Conservation (phyloP, 2,113 vertebrate species). For the Siniperca knerii region DNA sequence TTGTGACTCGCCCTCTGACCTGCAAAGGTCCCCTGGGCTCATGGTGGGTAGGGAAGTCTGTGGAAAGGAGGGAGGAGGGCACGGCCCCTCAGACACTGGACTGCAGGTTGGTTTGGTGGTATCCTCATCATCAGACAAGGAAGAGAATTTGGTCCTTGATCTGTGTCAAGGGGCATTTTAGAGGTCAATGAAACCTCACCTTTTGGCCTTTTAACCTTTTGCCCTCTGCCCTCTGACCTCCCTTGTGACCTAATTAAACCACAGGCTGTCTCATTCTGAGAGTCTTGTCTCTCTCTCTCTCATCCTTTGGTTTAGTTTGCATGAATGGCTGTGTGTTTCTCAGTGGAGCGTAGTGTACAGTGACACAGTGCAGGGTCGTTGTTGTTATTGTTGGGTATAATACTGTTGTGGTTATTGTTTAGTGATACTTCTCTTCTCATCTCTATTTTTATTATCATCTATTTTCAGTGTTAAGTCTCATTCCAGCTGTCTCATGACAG, state of each 20-base stretch:
- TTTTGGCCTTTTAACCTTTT: conserved; percentile 63
- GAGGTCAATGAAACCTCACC: conserved; percentile 57
- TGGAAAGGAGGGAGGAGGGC: conserved; percentile 66
- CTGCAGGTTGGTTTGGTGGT: conserved; percentile 57
- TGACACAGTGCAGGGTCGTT: conserved; percentile 62
- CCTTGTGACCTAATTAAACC: conserved; percentile 62
- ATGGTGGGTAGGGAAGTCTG: conserved; percentile 56
- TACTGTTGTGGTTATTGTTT: conserved; percentile 63
- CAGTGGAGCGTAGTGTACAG: conserved; percentile 70
- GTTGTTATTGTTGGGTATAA: conserved; percentile 66
- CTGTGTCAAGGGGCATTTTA: conserved; percentile 50
- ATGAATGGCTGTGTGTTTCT: conserved; percentile 83
- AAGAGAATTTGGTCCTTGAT: conserved; percentile 56
- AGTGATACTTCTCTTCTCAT: conserved; percentile 69
- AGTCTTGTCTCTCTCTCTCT: conserved; percentile 65
- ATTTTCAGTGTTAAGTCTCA: conserved; percentile 61
- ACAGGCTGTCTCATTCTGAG: conserved; percentile 59
- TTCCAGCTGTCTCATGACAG: conserved; percentile 52
- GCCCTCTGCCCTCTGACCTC: conserved; percentile 65
- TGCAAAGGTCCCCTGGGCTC: conserved; percentile 59
- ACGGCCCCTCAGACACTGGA: conserved; percentile 52
- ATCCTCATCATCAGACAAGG: conserved; percentile 60
- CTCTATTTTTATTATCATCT: conserved; percentile 53
- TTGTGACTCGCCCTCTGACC: conserved; percentile 63
- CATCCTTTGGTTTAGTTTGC: conserved; percentile 83